Conservation (phyloP, 2,797 vertebrate genomes). For the Agapornis canus region DNA sequence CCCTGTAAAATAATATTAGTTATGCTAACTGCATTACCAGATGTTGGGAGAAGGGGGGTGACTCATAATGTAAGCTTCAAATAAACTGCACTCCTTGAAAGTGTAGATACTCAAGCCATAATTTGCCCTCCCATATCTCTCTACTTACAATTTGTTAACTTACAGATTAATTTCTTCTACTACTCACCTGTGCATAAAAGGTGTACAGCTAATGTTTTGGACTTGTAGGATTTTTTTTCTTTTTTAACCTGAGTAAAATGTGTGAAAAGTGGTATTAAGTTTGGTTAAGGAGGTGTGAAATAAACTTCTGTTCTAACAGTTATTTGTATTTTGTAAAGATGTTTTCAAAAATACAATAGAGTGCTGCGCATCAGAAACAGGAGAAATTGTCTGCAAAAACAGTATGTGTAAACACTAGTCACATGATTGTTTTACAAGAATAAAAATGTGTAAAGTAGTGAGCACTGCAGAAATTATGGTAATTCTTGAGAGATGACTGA, state of each 20-base stretch:
- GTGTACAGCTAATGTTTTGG: neutral
- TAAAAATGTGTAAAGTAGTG: neutral
- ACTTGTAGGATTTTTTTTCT: neutral
- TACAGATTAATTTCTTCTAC: neutral
- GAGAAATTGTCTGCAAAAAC: neutral
- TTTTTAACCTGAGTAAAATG: neutral
- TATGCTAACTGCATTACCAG: neutral
- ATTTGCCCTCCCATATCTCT: neutral
- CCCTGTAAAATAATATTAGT: fast-evolving
- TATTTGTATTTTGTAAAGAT: neutral
- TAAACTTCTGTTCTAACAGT: neutral
- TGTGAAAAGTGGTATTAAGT: neutral
- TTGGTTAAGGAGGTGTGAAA: neutral
- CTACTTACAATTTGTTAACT: neutral
- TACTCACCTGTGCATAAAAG: neutral
- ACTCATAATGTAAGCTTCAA: neutral
- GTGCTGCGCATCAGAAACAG: neutral
- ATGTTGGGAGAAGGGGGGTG: neutral
- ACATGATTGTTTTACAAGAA: neutral
- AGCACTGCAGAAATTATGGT: neutral
- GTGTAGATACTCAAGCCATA: neutral
- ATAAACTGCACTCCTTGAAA: neutral
- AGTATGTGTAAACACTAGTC: neutral
- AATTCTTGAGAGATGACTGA: neutral
- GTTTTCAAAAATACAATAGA: neutral